Evolutionary conservation across 2,888 invertebrate genomes (phyloP), one percentile per base, ranked within the genome.

Genomic region (Napeogenes inachia): DNA sequence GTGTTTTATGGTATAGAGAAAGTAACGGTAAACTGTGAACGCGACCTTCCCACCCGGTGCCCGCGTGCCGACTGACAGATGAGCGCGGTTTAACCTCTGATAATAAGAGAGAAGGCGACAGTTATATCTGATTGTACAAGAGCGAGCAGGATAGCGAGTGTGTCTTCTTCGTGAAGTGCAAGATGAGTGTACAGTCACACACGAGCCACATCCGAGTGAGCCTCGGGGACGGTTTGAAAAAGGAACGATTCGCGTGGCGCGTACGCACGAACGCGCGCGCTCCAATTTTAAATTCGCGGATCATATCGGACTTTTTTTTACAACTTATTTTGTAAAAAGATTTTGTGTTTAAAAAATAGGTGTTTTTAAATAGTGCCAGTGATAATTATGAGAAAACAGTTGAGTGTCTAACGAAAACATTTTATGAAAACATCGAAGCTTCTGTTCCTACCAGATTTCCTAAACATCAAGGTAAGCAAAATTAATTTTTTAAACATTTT

Each of bases 171-270:
- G 87, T 80, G 85, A 87, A 86, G 88, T 86, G 84, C 87, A 85
- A 88, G 89, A 89, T 89, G 88, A 85, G 86, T 86, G 83, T 84
- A 87, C 89, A 89, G 90, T 89, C 89, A 88, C 88, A 89, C 82
- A 86, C 89, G 86, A 84, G 82, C 90, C 87, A 80, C 84, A 88
- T 86, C 84, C 84, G 89, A 89, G 89, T 84, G 84, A 84, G 84
- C 84, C 85, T 83, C 84, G 86, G 76, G 75, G 78, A 78, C 79
- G 81, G 82, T 80, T 84, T 79, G 79, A 85, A 86, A 84, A 85
- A 80, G 79, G 80, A 79, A 82, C 71, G 80, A 77, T 75, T 79
- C 76, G 82, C 76, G 78, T 71, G 81, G 85, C 88, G 89, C 88
- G 83, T 75, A 80, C 87, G 87, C 87, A 83, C 71, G 73, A 75